Conservation (phyloP, 1,140 invertebrate species). For the Brachystomella parvula region DNA sequence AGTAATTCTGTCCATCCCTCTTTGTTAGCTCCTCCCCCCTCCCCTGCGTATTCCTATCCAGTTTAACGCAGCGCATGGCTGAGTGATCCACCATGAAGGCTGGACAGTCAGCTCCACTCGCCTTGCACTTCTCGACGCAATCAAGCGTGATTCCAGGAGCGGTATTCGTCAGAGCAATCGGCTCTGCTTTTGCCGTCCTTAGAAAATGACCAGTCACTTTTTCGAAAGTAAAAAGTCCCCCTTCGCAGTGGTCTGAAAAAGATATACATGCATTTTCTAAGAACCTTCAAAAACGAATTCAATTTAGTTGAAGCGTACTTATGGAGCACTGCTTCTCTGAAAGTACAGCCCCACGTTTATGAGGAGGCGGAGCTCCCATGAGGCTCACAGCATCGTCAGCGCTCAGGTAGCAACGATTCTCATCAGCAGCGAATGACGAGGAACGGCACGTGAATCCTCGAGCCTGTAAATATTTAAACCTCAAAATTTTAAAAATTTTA, state of each 20-base stretch:
- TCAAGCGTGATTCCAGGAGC: conserved; percentile 45
- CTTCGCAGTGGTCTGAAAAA: conserved; percentile 44
- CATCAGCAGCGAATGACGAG: conserved; percentile 42
- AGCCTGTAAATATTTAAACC: conserved; percentile 32
- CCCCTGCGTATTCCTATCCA: conserved; percentile 49
- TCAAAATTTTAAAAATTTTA: background rate
- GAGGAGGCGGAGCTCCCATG: conserved; percentile 39
- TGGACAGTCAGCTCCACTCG: conserved; percentile 46
- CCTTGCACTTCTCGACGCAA: conserved; percentile 42
- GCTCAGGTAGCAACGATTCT: conserved; percentile 47
- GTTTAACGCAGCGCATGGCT: conserved; percentile 45
- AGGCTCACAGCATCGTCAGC: conserved; percentile 47
- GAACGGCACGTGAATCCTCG: conserved; percentile 44
- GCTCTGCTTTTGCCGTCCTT: conserved; percentile 44
- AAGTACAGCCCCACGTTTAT: conserved; percentile 41
- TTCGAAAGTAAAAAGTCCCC: conserved; percentile 48
- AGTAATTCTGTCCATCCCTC: conserved; percentile 46
- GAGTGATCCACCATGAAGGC: conserved; percentile 47
- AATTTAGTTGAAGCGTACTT: conserved; percentile 39
- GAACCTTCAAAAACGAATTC: too few relatives aligned
- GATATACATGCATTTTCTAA: too few relatives aligned
- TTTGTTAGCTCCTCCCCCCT: conserved; percentile 43
- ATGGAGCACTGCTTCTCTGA: conserved; percentile 46
- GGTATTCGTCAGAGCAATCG: conserved; percentile 41
- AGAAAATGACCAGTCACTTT: conserved; percentile 48